phyloP scores from a whole-genome alignment of 2,113 vertebrate genomes.

The Lutjanus erythropterus region DNA sequence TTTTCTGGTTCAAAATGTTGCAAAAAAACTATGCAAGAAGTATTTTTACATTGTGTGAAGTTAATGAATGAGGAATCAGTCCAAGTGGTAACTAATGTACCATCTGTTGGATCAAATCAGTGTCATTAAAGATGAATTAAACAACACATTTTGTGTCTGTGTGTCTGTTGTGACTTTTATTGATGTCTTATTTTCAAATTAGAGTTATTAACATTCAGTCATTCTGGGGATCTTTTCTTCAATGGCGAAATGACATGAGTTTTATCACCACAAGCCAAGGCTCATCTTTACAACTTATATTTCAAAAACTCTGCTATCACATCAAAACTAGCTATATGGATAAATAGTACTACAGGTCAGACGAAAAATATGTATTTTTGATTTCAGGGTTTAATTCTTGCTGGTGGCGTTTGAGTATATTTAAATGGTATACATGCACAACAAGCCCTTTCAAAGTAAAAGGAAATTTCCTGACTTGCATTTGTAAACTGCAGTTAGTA shows the following conservation, averaged over 20 bases:
- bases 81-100: constrained; percentile 21
- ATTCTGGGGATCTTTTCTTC: neutral
- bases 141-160: neutral
- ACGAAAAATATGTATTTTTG: no score
- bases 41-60: constrained; percentile 46
- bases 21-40: constrained; percentile 8
- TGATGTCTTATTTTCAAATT: neutral
- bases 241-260: no score
- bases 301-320: no score
- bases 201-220: neutral
- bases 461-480: neutral
- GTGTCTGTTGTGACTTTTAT: neutral
- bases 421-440: no score
- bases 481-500: neutral
- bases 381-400: no score
- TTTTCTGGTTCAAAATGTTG: neutral
- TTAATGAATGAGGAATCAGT: constrained; percentile 12
- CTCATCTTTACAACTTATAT: no score
- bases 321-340: no score
- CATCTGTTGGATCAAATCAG: constrained; percentile 46
- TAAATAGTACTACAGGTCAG: no score
- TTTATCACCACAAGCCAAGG: no score
- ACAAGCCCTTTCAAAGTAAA: neutral
- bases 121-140: constrained; percentile 69
- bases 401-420: no score